phyloP scores from a whole-genome alignment of 2,797 vertebrate species.

The Sebastes flavidus region DNA sequence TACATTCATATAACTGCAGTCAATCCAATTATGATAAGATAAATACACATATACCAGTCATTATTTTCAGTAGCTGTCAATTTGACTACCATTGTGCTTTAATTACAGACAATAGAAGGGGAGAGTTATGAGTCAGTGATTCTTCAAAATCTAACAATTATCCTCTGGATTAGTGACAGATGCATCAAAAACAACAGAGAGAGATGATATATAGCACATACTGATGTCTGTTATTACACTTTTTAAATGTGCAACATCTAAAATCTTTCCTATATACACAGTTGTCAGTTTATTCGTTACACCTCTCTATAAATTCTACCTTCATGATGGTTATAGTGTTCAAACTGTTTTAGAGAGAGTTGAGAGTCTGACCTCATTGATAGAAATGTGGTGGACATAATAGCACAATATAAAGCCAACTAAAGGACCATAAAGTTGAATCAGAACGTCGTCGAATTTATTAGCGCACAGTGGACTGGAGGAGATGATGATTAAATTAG shows the following conservation, averaged over 20 bases:
- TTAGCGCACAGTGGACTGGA: too few relatives aligned
- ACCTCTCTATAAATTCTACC: background rate
- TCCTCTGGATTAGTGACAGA: background rate
- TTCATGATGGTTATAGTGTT: background rate
- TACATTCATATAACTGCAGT: background rate
- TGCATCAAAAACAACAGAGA: background rate
- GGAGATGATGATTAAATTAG: too few relatives aligned
- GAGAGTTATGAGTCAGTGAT: background rate
- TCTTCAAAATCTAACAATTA: background rate
- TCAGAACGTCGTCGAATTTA: too few relatives aligned
- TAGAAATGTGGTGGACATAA: background rate
- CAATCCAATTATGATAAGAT: conserved; percentile 10
- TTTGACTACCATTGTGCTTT: background rate
- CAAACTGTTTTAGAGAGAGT: background rate
- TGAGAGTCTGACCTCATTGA: background rate
- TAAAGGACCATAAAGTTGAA: background rate
- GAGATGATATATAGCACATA: background rate
- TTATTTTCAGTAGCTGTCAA: background rate
- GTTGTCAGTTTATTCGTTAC: background rate
- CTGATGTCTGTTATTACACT: background rate
- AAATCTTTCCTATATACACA: background rate
- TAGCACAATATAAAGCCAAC: background rate
- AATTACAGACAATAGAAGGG: background rate
- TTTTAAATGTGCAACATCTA: background rate
- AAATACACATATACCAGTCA: too few relatives aligned